A percentile compares a stretch with the other conserved stretches of the same genome.
phyloP scores from a whole-genome alignment of 2,113 vertebrate species.

The Calyptommatus sinebrachiatus region DNA sequence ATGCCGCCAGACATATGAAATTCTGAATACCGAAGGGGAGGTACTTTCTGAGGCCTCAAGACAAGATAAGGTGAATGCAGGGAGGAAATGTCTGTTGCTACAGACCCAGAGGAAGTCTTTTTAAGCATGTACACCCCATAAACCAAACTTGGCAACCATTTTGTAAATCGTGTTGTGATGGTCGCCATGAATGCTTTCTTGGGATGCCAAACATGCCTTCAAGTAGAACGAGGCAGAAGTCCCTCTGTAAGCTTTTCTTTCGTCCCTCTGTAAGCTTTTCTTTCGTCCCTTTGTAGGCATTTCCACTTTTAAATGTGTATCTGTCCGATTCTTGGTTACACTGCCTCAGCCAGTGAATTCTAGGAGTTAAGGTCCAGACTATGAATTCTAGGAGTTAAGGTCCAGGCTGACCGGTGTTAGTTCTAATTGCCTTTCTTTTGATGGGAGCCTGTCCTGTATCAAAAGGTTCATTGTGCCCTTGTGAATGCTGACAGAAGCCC shows the following conservation, averaged over 20 bases:
- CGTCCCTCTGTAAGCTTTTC: not conserved
- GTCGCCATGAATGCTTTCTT: not conserved
- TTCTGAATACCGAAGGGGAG: no score
- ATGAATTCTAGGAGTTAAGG: conserved; percentile 7
- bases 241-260: not conserved
- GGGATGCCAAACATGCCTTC: not conserved
- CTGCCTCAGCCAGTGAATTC: not conserved
- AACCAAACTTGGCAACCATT: not conserved
- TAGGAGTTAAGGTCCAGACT: conserved; percentile 21
- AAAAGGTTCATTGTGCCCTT: conserved; percentile 63
- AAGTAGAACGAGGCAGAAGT: not conserved
- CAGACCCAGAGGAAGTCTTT: no score
- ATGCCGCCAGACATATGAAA: no score
- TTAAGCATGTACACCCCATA: not conserved
- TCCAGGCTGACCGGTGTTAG: conserved; percentile 10
- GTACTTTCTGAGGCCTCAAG: no score
- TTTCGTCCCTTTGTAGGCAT: not conserved
- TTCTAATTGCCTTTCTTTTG: conserved; percentile 3
- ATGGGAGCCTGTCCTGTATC: conserved; percentile 34
- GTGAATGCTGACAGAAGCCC: conserved; percentile 53
- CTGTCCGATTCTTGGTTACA: not conserved
- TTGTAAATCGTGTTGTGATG: not conserved
- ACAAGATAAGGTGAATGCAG: no score
- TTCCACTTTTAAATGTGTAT: no score
- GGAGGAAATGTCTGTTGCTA: no score